These are phyloP conservation scores for Athene cunicularia DNA, from an alignment of 2,113 vertebrate species.

Conservation along the genomic window DNA sequence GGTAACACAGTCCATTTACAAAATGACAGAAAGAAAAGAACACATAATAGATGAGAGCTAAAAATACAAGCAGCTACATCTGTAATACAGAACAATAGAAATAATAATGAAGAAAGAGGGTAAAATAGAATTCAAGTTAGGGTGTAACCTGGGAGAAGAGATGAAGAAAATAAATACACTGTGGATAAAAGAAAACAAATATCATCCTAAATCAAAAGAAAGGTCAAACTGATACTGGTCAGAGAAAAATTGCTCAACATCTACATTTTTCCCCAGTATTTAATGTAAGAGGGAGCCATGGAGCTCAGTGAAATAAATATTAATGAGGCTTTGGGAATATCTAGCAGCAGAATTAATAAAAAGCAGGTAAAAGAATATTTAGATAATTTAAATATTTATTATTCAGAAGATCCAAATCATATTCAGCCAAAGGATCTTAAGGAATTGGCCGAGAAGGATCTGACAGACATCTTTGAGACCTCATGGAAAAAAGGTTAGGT, in stretches of 20 bases:
- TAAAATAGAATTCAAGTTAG: background rate
- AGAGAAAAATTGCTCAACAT: background rate
- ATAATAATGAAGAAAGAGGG: background rate
- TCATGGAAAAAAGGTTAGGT: constrained; percentile 23
- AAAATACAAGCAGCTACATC: constrained; percentile 36
- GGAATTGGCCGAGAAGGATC: constrained; percentile 13
- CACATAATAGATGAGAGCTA: background rate
- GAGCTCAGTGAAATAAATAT: constrained; percentile 72
- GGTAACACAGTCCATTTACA: constrained; percentile 5
- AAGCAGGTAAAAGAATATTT: constrained; percentile 75
- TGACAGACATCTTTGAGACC: constrained; percentile 53
- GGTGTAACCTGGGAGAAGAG: background rate
- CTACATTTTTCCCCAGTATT: constrained; percentile 42
- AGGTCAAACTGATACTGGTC: constrained; percentile 21
- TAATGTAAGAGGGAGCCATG: constrained; percentile 30
- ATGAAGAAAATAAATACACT: constrained; percentile 37
- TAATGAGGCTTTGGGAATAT: constrained; percentile 76
- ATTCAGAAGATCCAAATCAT: constrained; percentile 58
- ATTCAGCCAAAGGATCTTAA: constrained; percentile 59
- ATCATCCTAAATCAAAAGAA: constrained; percentile 23
- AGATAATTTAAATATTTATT: constrained; percentile 79
- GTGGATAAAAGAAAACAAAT: constrained; percentile 35
- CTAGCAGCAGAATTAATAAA: constrained; percentile 76
- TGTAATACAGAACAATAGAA: constrained; percentile 2
- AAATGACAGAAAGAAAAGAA: background rate